Conservation (phyloP, 1,140 invertebrate species). For the Hylyphantes graminicola region DNA sequence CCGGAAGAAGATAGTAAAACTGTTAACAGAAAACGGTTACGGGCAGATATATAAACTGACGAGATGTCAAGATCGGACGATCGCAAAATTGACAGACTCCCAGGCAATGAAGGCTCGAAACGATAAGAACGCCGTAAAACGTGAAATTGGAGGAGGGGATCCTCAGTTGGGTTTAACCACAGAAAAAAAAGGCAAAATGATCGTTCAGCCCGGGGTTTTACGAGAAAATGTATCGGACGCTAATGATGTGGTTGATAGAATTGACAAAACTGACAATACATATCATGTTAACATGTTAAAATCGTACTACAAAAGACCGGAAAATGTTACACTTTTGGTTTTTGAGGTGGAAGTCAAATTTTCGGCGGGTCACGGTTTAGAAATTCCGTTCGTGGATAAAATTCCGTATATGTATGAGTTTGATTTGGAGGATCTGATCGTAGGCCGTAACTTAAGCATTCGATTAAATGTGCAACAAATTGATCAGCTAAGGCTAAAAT, state of each 20-base stretch:
- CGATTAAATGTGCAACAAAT: neutral
- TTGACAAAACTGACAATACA: neutral
- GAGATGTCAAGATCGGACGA: too few relatives aligned
- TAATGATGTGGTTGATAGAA: neutral
- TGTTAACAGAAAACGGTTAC: neutral
- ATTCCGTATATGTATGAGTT: neutral
- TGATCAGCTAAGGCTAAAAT: neutral
- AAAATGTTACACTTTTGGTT: neutral
- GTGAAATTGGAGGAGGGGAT: neutral
- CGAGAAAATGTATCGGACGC: neutral
- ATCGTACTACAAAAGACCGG: neutral
- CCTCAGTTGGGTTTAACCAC: neutral
- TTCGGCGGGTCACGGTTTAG: neutral
- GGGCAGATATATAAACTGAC: neutral
- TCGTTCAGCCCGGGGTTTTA: neutral
- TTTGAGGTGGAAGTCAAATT: neutral
- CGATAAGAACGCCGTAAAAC: too few relatives aligned
- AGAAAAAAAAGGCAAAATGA: neutral
- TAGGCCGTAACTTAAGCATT: neutral
- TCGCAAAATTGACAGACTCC: too few relatives aligned
- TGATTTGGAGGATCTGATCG: neutral
- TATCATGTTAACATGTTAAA: neutral
- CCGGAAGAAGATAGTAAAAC: neutral
- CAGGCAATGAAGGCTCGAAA: too few relatives aligned
- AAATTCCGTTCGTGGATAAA: neutral